A percentile compares a stretch with the other conserved stretches of the same genome.
Evolutionary conservation across 2,797 vertebrate genomes (phyloP).

Genomic region (Microchirus variegatus): DNA sequence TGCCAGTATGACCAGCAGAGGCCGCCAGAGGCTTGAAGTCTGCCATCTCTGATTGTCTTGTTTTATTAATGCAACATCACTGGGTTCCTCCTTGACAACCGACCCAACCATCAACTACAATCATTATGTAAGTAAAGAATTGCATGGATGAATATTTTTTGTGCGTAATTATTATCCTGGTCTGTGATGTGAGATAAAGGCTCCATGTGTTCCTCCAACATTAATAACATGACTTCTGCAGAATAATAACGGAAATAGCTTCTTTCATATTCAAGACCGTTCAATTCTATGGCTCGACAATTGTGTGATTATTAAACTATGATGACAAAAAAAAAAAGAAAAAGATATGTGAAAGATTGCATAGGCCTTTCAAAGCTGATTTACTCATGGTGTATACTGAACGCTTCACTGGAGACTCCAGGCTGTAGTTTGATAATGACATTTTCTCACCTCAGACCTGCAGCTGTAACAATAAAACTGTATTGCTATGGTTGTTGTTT

Average conservation of each 20-base stretch:
- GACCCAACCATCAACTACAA: neutral
- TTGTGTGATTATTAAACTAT: neutral
- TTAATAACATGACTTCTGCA: neutral
- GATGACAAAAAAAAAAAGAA: constrained; percentile 6
- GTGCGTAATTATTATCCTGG: constrained; percentile 9
- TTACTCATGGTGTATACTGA: neutral
- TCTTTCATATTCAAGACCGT: neutral
- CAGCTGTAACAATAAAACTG: constrained; percentile 54
- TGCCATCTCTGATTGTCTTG: too few relatives aligned
- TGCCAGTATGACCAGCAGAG: too few relatives aligned
- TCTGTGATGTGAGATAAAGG: constrained; percentile 15
- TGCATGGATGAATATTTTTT: constrained; percentile 5
- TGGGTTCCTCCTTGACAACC: neutral
- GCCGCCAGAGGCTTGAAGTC: too few relatives aligned
- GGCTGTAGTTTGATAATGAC: constrained; percentile 47
- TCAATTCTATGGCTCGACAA: neutral
- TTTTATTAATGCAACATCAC: neutral
- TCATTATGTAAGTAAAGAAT: constrained; percentile 3
- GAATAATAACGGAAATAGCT: neutral
- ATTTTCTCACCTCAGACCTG: constrained; percentile 52
- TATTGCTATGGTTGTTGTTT: constrained; percentile 7
- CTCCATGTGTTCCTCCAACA: constrained; percentile 10
- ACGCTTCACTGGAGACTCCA: constrained; percentile 10
- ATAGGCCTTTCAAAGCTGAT: neutral
- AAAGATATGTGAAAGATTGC: neutral